Conservation (phyloP, 2,113 vertebrate species). For the Blennius ocellaris region DNA sequence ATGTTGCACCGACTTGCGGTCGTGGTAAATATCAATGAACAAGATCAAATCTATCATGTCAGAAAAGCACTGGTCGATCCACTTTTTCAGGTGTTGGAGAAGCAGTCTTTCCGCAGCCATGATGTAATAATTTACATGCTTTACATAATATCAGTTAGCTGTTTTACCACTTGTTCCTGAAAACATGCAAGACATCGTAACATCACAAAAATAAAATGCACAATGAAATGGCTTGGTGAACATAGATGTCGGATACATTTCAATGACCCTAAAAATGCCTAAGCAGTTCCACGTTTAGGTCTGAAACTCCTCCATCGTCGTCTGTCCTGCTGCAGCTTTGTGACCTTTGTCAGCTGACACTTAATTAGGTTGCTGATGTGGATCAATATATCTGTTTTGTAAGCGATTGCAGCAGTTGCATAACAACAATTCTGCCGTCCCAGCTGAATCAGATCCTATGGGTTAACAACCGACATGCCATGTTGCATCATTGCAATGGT, state of each 20-base stretch:
- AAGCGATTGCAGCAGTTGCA: constrained; percentile 59
- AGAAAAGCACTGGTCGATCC: not conserved
- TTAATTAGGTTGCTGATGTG: constrained; percentile 38
- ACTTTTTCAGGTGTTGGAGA: constrained; percentile 4
- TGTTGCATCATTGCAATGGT: constrained; percentile 58
- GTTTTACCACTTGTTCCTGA: constrained; percentile 10
- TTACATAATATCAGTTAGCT: constrained; percentile 14
- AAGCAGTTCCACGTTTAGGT: not conserved
- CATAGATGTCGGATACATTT: constrained; percentile 8
- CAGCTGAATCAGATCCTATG: constrained; percentile 41
- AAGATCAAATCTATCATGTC: not conserved
- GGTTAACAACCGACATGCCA: constrained; percentile 65
- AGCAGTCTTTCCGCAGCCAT: not conserved
- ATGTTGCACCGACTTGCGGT: not conserved
- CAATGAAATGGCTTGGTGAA: constrained; percentile 20
- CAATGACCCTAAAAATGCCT: constrained; percentile 1
- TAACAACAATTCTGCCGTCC: constrained; percentile 49
- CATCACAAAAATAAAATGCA: constrained; percentile 37
- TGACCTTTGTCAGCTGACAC: constrained; percentile 28
- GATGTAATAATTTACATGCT: constrained; percentile 23
- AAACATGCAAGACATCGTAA: constrained; percentile 43
- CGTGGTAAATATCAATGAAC: not conserved
- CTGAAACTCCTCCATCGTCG: not conserved
- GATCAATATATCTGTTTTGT: constrained; percentile 57
- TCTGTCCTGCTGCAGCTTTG: constrained; percentile 12